Conservation (phyloP, 2,797 vertebrate genomes). For the Acipenser ruthenus region DNA sequence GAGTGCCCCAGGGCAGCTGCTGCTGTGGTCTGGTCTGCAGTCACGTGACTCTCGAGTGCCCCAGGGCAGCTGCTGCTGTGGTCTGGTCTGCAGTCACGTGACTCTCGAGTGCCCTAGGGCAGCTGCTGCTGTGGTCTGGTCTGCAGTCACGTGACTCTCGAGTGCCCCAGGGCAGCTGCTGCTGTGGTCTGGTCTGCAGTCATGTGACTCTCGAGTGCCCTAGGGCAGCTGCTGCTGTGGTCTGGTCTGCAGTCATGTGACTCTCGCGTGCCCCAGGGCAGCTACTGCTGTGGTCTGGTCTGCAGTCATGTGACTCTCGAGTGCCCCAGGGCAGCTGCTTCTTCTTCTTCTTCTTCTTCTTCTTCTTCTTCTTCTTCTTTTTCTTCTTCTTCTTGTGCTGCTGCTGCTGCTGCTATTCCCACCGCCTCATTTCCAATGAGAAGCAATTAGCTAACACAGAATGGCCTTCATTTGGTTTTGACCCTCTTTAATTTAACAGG, state of each 20-base stretch:
- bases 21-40: constrained; percentile 23
- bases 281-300: constrained; percentile 23
- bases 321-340: too few species aligned
- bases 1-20: constrained; percentile 12
- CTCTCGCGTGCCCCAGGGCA: constrained; percentile 2
- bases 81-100: too few species aligned
- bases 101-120: too few species aligned
- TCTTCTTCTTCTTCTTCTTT: too few species aligned
- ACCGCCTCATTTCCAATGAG: constrained; percentile 6
- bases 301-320: constrained; percentile 22
- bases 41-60: constrained; percentile 21
- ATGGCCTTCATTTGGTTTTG: too few species aligned
- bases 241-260: constrained; percentile 26
- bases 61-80: neutral
- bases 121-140: constrained; percentile 21
- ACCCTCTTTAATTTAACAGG: too few species aligned
- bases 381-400: too few species aligned
- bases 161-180: neutral
- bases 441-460: too few species aligned
- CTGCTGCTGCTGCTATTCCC: constrained; percentile 9
- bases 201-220: too few species aligned
- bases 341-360: constrained; percentile 4
- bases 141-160: constrained; percentile 22
- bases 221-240: constrained; percentile 2
- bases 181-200: too few species aligned